Conservation (phyloP, 1,140 invertebrate genomes). For the Semibalanus balanoides region DNA sequence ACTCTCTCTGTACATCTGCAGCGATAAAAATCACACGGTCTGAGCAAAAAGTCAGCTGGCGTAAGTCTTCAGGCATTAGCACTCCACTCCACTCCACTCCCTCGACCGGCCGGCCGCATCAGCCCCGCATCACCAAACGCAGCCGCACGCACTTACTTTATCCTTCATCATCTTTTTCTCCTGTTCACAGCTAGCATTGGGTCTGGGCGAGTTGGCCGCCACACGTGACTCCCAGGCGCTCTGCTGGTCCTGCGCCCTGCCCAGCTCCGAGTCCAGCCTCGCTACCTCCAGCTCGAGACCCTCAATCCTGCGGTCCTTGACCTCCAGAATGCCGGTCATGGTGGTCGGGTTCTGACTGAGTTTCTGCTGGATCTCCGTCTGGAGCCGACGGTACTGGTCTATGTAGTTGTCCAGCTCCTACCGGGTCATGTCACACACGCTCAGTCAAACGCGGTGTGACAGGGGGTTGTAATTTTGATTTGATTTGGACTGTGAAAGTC, state of each 20-base stretch:
- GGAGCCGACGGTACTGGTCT: neutral
- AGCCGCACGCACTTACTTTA: neutral
- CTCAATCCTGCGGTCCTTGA: neutral
- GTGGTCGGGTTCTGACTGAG: neutral
- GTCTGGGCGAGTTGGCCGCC: neutral
- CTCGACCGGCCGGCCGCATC: too few species aligned
- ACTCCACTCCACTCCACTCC: too few species aligned
- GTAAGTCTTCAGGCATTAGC: too few species aligned
- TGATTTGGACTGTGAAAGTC: too few species aligned
- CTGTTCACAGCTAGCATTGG: neutral
- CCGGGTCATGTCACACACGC: neutral
- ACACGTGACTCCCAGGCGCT: neutral
- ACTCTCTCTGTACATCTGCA: too few species aligned
- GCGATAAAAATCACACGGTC: too few species aligned
- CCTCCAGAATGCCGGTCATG: neutral
- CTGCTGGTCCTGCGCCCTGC: neutral
- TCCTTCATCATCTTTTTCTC: neutral
- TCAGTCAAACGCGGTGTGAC: neutral
- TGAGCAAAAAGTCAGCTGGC: too few species aligned
- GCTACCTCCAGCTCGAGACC: neutral
- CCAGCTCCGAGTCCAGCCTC: neutral
- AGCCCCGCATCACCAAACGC: too few species aligned
- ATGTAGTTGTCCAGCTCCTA: constrained; percentile 1
- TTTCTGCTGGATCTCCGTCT: neutral
- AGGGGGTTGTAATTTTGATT: too few species aligned